These are phyloP conservation scores for Acrossocheilus fasciatus DNA, from an alignment of 2,797 vertebrate genomes.

Conservation along the genomic window DNA sequence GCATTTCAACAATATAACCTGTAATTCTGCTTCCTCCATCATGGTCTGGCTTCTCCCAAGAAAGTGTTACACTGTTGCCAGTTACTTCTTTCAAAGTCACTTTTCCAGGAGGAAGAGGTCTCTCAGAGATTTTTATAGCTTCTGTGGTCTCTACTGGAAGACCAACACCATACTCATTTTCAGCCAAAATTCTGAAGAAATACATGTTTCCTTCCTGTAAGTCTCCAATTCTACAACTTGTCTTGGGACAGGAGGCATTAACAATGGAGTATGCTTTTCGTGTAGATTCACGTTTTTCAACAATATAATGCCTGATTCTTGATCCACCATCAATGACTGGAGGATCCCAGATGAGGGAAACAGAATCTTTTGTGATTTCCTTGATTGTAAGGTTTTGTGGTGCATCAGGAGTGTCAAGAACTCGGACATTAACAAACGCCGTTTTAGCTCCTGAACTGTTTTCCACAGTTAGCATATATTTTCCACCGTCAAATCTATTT, in stretches of 20 bases:
- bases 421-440: slow-evolving; percentile 95
- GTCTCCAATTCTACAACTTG: slow-evolving; percentile 92
- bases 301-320: slow-evolving; percentile 95
- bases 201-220: slow-evolving; percentile 95
- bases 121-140: slow-evolving; percentile 93
- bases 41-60: slow-evolving; percentile 98
- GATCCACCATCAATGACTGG: slow-evolving; percentile 96
- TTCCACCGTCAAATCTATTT: slow-evolving; percentile 95
- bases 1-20: slow-evolving; percentile 98
- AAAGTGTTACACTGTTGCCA: slow-evolving; percentile 87
- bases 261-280: slow-evolving; percentile 98
- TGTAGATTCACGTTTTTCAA: slow-evolving; percentile 96
- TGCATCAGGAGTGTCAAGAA: slow-evolving; percentile 94
- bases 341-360: slow-evolving; percentile 95
- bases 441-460: slow-evolving; percentile 94
- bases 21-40: slow-evolving; percentile 97
- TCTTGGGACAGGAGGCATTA: slow-evolving; percentile 94
- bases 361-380: slow-evolving; percentile 94
- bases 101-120: slow-evolving; percentile 95
- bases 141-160: slow-evolving; percentile 94
- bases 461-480: slow-evolving; percentile 93
- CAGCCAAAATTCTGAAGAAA: slow-evolving; percentile 96
- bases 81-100: slow-evolving; percentile 92
- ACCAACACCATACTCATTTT: slow-evolving; percentile 97
- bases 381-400: slow-evolving; percentile 92